phyloP scores from a whole-genome alignment of 1,140 invertebrate species.

The Trachymyrmex septentrionalis region DNA sequence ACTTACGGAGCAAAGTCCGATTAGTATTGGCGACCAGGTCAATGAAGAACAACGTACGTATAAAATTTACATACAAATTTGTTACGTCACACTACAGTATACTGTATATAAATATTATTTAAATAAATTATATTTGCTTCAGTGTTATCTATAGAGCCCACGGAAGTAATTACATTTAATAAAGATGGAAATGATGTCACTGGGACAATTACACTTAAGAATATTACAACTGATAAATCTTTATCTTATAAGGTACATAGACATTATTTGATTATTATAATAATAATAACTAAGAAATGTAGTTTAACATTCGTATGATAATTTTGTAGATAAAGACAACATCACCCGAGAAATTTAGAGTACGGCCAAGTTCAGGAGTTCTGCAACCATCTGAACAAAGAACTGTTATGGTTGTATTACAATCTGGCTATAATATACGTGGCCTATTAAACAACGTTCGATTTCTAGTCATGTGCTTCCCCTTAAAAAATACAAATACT shows the following conservation, averaged over 20 bases:
- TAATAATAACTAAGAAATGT: constrained; percentile 6
- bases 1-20: constrained; percentile 83
- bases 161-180: constrained; percentile 89
- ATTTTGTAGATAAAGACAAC: constrained; percentile 90
- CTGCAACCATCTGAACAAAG: constrained; percentile 87
- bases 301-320: background rate
- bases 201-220: constrained; percentile 90
- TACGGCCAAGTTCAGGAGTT: constrained; percentile 93
- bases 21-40: constrained; percentile 80
- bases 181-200: constrained; percentile 89
- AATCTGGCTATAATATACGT: constrained; percentile 87
- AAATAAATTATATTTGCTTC: constrained; percentile 69
- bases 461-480: constrained; percentile 91
- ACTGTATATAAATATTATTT: too few relatives aligned
- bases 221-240: constrained; percentile 88
- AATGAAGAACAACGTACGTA: constrained; percentile 79
- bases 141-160: constrained; percentile 86
- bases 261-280: background rate
- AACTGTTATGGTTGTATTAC: constrained; percentile 87
- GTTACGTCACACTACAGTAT: background rate
- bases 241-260: constrained; percentile 91
- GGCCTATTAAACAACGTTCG: constrained; percentile 88
- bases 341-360: constrained; percentile 95
- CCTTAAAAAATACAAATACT: constrained; percentile 85
- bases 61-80: constrained; percentile 69